phyloP scores from a whole-genome alignment of 1,140 invertebrate species.

The Drosophila nasuta region DNA sequence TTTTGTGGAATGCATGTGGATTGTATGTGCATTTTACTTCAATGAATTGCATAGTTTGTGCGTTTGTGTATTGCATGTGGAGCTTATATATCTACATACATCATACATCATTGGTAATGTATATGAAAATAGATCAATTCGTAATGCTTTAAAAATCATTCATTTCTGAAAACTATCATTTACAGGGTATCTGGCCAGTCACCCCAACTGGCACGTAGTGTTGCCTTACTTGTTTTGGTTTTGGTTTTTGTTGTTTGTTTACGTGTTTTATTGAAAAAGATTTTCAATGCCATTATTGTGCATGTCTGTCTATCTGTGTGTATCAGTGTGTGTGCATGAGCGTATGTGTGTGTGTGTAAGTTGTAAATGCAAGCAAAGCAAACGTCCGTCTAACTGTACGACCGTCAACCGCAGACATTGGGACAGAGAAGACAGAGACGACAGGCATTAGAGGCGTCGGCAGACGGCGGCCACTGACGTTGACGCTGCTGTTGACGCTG shows the following conservation, averaged over 20 bases:
- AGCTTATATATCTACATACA: not conserved
- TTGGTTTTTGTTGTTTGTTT: constrained; percentile 76
- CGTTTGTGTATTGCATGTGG: not conserved
- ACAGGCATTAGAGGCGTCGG: constrained; percentile 55
- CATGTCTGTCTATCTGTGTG: constrained; percentile 43
- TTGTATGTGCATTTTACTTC: not conserved
- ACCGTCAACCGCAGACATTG: constrained; percentile 79
- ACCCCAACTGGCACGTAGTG: constrained; percentile 5
- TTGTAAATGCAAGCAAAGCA: constrained; percentile 81
- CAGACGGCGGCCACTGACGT: constrained; percentile 27
- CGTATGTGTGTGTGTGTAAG: constrained; percentile 53
- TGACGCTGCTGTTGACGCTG: constrained; percentile 7
- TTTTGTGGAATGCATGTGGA: not conserved
- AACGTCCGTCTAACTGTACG: constrained; percentile 83
- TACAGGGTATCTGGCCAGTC: constrained; percentile 37
- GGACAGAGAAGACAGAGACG: constrained; percentile 56
- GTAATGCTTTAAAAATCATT: too few relatives aligned
- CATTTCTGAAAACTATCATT: not conserved
- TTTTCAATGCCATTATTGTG: constrained; percentile 81
- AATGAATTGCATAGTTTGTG: not conserved
- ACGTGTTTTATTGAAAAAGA: constrained; percentile 83
- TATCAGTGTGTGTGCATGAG: constrained; percentile 23
- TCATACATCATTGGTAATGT: too few relatives aligned
- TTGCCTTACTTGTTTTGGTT: constrained; percentile 63
- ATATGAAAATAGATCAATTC: too few relatives aligned